Evolutionary conservation across 1,140 invertebrate species (phyloP).

Genomic region (Meloidogyne hapla): DNA sequence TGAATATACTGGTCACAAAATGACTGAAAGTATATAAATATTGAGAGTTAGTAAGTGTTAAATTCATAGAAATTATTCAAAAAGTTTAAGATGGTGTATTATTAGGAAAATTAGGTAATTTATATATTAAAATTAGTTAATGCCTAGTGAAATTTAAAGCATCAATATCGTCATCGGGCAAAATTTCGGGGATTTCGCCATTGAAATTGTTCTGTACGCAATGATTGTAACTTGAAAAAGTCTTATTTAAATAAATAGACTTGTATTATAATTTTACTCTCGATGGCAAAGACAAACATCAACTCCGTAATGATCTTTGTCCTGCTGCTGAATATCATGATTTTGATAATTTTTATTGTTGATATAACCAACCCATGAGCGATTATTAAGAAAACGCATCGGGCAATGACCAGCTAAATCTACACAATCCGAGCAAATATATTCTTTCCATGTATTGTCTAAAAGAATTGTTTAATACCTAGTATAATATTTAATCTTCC

Average conservation of each 20-base stretch:
- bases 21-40: not conserved
- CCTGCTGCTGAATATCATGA: not conserved
- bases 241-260: too few relatives aligned
- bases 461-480: slow-evolving; percentile 32
- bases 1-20: not conserved
- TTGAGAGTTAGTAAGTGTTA: too few relatives aligned
- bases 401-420: slow-evolving; percentile 56
- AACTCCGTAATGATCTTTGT: not conserved
- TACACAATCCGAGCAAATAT: slow-evolving; percentile 57
- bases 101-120: too few relatives aligned
- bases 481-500: too few relatives aligned
- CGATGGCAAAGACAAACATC: slow-evolving; percentile 53
- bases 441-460: slow-evolving; percentile 63
- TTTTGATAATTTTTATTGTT: not conserved
- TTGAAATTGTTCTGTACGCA: slow-evolving; percentile 57
- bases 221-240: slow-evolving; percentile 49
- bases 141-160: slow-evolving; percentile 13
- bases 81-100: too few relatives aligned
- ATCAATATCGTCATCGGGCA: slow-evolving; percentile 35
- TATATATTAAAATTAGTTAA: not conserved
- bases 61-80: too few relatives aligned
- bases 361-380: not conserved
- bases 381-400: slow-evolving; percentile 55
- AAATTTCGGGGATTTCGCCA: slow-evolving; percentile 59
- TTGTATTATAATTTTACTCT: slow-evolving; percentile 47